Evolutionary conservation across 2,888 invertebrate species (phyloP), one percentile per base, ranked within the genome.

Genomic region (Ferrisia virgata): DNA sequence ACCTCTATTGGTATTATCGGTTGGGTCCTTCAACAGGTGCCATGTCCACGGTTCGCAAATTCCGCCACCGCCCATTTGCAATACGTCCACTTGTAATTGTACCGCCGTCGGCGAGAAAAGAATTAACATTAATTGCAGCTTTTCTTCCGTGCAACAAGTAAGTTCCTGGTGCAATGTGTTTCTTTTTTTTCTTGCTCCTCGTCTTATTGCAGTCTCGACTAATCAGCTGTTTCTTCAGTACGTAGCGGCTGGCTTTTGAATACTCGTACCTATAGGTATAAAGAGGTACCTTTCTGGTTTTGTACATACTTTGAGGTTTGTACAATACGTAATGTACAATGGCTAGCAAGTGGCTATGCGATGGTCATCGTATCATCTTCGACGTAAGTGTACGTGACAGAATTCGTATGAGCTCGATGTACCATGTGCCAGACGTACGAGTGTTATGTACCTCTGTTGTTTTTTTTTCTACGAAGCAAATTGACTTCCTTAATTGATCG

Each of bases 1-100:
- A 79, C 47, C 79, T 4, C 47, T 79, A 53, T 79, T 79, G 79
- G 47, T 79, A 53, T 53, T 79, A 53, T 31, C 79, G 79, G 31
- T 79, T 39, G 43, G 40, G 43, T 79, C 79, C 79, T 33, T 76
- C 72, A 76, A 76, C 72, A 76, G 72, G 72, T 76, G 72, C 72
- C 72, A 76, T 36, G 72, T 76, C 6, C 72, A 36, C 18, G 72
- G 72, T 36, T 76, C 18, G 72, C 72, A 76, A 76, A 76, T 76
- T 76, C 72, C 72, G 64, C 64, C 64, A 8, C 72, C 64, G 36
- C 72, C 72, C 72, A 76, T 76, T 15, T 76, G 72, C 36, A 76
- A 36, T 36, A n/a, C 72, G 36, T 36, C n/a, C 36, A n/a, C 72
- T 15, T 76, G 72, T 76, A 76, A 76, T 76, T 76, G 72, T 36